A percentile compares a stretch with the other conserved stretches of the same genome.
These are phyloP conservation scores for Columba guinea DNA, from an alignment of 2,797 vertebrate species.

Conservation along the genomic window DNA sequence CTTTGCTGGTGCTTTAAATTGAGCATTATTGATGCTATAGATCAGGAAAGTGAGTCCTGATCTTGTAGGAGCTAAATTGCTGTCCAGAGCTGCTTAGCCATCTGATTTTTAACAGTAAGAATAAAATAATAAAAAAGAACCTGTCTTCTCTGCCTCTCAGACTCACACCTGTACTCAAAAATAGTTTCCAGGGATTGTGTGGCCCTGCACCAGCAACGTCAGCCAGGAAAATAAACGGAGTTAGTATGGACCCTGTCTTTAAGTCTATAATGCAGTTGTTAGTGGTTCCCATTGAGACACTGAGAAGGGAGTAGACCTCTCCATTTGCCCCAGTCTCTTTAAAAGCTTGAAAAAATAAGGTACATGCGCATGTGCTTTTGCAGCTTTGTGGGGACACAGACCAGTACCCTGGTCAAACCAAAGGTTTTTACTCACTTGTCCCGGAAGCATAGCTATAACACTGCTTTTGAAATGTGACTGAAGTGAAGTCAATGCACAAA, in stretches of 20 bases:
- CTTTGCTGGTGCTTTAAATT: conserved; percentile 57
- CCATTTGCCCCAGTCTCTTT: background rate
- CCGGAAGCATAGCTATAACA: background rate
- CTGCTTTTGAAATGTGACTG: background rate
- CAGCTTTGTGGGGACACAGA: background rate
- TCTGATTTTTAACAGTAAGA: conserved; percentile 27
- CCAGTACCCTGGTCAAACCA: background rate
- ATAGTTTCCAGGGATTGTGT: background rate
- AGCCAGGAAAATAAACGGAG: conserved; percentile 9
- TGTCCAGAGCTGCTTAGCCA: background rate
- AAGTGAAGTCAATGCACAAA: background rate
- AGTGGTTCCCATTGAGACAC: background rate
- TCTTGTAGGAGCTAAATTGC: conserved; percentile 52
- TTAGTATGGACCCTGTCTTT: background rate
- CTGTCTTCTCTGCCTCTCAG: conserved; percentile 19
- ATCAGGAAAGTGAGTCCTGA: conserved; percentile 37
- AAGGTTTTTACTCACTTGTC: background rate
- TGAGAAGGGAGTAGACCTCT: background rate
- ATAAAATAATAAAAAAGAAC: background rate
- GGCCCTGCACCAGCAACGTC: background rate
- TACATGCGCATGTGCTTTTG: background rate
- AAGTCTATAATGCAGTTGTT: background rate
- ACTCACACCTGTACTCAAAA: background rate
- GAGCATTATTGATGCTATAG: conserved; percentile 34
- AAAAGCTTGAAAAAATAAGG: background rate